These are phyloP conservation scores for Hydrozoanthus gracilis DNA, from an alignment of 92 coral and sea anemone genomes.

Conservation along the genomic window DNA sequence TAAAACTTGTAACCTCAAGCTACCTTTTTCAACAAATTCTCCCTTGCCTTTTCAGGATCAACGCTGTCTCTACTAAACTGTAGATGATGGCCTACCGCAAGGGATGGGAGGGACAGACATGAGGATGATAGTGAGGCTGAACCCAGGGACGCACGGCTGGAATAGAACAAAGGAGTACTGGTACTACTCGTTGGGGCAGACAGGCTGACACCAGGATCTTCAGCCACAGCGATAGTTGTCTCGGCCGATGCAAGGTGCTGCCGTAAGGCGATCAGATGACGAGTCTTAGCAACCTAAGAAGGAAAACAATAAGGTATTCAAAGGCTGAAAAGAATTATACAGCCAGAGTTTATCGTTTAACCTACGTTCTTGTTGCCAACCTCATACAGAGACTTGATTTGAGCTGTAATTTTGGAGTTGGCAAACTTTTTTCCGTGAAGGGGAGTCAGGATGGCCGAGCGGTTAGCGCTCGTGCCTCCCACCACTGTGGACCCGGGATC, in stretches of 20 bases:
- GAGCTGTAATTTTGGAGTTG: too few relatives aligned
- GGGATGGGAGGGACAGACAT: constrained; percentile 81
- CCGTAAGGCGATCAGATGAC: constrained; percentile 85
- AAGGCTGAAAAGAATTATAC: neutral
- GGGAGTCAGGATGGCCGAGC: too few relatives aligned
- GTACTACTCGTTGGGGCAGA: constrained; percentile 67
- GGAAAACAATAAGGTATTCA: neutral
- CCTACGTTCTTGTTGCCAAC: too few relatives aligned
- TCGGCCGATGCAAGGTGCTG: constrained; percentile 77
- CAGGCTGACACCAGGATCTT: constrained; percentile 63
- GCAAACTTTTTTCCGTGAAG: too few relatives aligned
- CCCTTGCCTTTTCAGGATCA: constrained; percentile 75
- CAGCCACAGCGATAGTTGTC: constrained; percentile 57
- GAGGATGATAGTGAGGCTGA: constrained; percentile 79
- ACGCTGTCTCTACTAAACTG: constrained; percentile 62
- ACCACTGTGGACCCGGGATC: too few relatives aligned
- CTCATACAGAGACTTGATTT: too few relatives aligned
- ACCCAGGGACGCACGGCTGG: constrained; percentile 70
- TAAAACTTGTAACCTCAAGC: constrained; percentile 39
- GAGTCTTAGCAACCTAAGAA: constrained; percentile 88
- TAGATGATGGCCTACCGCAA: constrained; percentile 84
- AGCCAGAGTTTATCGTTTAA: too few relatives aligned
- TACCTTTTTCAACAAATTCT: constrained; percentile 79
- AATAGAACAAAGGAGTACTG: constrained; percentile 61
- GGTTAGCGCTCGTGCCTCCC: too few relatives aligned